Base-by-base conservation (phyloP, 1,140 invertebrate genomes). In the Eurosta solidaginis region DNA sequence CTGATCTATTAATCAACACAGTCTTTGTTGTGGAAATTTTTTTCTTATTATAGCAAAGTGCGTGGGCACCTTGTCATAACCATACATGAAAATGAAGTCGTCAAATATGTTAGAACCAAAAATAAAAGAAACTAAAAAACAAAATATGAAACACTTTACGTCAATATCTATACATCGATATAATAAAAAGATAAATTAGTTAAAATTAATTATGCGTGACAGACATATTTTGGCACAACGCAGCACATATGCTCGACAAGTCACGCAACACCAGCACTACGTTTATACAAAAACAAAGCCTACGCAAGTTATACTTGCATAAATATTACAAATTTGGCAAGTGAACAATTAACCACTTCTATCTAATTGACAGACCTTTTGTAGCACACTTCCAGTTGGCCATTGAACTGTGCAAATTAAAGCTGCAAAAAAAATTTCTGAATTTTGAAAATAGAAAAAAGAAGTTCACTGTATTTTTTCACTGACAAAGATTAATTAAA, bases 391-490 rank as follows among this genome's bases (percentile, higher is more conserved):
- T 68, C 59, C 59, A 17, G 59, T 20, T 68, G 59, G 59, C 17
- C 59, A 68, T 40, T 68, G 59, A 68, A 68, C 59, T 68, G n/a
- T 63, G n/a, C n/a, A n/a, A n/a, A n/a, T n/a, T n/a, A n/a, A n/a
- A n/a, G n/a, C n/a, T n/a, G n/a, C n/a, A n/a, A n/a, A n/a, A n/a
- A n/a, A n/a, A n/a, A n/a, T n/a, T n/a, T n/a, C n/a, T n/a, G n/a
- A n/a, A n/a, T n/a, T n/a, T n/a, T n/a, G n/a, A 47, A 14, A 47
- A 47, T 17, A 0, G 27, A 20, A 54, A 33, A 33, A 59, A 59
- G n/a, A 17, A 10, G 2, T 27, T 54, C 27, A 54, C 27, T 10
- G 22, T 54, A 17, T 40, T 3, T 68, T 59, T 68, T 20, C n/a
- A 20, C 17, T 68, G 59, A 40, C 59, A 9, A 68, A 68, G 59